Percentiles rank a stretch among this genome's conserved stretches.
These are phyloP conservation scores for Antechinus flavipes DNA, from an alignment of 2,113 vertebrate species.

Conservation along the genomic window DNA sequence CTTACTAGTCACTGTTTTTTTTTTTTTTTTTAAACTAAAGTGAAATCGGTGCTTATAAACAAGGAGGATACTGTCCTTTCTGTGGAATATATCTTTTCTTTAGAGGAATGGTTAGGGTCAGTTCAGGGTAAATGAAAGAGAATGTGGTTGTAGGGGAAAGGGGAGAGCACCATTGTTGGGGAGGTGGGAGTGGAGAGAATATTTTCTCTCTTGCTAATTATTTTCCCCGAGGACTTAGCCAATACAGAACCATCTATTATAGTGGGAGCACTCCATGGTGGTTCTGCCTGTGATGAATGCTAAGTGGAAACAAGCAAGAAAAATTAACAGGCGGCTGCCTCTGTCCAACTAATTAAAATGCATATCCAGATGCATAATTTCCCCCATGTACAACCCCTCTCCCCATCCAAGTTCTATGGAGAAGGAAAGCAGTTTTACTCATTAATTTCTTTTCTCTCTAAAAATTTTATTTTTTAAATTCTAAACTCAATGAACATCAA, in stretches of 20 bases:
- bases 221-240: constrained; percentile 81
- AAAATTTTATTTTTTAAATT: not conserved
- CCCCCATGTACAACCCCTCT: constrained; percentile 66
- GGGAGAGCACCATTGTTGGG: constrained; percentile 66
- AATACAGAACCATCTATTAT: constrained; percentile 81
- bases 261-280: constrained; percentile 76
- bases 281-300: constrained; percentile 80
- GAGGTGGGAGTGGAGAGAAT: constrained; percentile 76
- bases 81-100: constrained; percentile 36
- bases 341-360: constrained; percentile 83
- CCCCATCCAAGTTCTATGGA: constrained; percentile 68
- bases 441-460: constrained; percentile 72
- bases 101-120: constrained; percentile 26
- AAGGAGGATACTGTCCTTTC: not conserved
- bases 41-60: constrained; percentile 27
- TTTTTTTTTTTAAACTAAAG: not conserved
- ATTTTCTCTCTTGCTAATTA: constrained; percentile 81
- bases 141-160: constrained; percentile 16
- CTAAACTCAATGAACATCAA: not conserved
- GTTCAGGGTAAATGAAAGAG: constrained; percentile 1
- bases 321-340: constrained; percentile 81
- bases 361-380: constrained; percentile 81
- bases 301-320: constrained; percentile 83
- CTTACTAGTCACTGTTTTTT: constrained; percentile 41
- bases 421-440: constrained; percentile 61